Evolutionary conservation across 1,140 invertebrate species (phyloP).

Genomic region (Bombus difficillimus): DNA sequence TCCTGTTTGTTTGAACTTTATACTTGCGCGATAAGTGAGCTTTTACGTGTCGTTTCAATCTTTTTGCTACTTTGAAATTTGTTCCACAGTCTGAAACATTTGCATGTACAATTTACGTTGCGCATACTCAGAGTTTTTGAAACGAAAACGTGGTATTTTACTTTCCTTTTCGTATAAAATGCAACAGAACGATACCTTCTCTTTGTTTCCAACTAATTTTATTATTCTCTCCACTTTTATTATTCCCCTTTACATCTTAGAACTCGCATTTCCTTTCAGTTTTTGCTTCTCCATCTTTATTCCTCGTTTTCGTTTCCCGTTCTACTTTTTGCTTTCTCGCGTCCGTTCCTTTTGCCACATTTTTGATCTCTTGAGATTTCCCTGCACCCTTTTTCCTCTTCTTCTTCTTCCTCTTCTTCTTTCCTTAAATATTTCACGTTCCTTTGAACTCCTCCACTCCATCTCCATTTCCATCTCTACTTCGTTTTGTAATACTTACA

Average conservation of each 20-base stretch:
- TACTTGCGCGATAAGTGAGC: not conserved
- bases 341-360: not conserved
- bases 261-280: not conserved
- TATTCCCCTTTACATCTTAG: not conserved
- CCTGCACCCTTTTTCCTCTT: too few species aligned
- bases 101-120: not conserved
- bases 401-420: too few species aligned
- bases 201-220: not conserved
- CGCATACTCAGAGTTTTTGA: not conserved
- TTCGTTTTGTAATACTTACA: not conserved
- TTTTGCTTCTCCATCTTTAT: not conserved
- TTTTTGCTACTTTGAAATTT: not conserved
- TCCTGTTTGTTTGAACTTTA: not conserved
- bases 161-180: not conserved
- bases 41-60: not conserved
- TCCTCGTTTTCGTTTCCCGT: not conserved
- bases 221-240: not conserved
- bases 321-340: not conserved
- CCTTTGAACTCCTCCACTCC: too few species aligned
- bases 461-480: too few species aligned
- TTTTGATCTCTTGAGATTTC: not conserved
- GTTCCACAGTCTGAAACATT: not conserved
- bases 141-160: not conserved
- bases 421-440: not conserved
- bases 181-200: not conserved